phyloP scores from a whole-genome alignment of 2,113 vertebrate genomes.

The Sminthopsis crassicaudata region DNA sequence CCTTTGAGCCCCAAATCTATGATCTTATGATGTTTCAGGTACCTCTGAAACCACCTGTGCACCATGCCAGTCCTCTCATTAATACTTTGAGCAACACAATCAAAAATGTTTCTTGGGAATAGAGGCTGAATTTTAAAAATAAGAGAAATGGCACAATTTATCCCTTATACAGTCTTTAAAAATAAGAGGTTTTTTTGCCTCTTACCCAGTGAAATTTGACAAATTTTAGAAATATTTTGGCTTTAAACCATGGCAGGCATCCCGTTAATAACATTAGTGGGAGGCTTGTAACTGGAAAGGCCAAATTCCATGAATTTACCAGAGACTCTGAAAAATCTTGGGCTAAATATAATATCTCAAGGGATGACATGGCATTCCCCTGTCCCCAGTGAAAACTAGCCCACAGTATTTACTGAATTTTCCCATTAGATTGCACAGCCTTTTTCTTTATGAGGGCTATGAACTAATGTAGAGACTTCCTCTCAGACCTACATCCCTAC shows the following conservation, averaged over 20 bases:
- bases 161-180: conserved; percentile 57
- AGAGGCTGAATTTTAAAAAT: conserved; percentile 28
- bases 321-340: background rate
- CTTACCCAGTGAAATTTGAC: conserved; percentile 59
- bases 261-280: conserved; percentile 45
- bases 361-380: background rate
- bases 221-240: conserved; percentile 60
- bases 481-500: background rate
- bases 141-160: conserved; percentile 29
- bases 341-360: background rate
- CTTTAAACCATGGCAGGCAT: conserved; percentile 46
- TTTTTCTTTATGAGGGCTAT: background rate
- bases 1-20: no score
- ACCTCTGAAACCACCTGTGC: background rate
- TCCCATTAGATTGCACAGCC: background rate
- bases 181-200: conserved; percentile 31
- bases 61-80: background rate
- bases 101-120: conserved; percentile 38
- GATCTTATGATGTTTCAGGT: background rate
- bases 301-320: conserved; percentile 33
- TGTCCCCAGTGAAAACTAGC: background rate
- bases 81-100: conserved; percentile 3
- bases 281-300: conserved; percentile 49
- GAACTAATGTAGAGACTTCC: background rate
- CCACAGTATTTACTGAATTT: background rate